Conservation (phyloP, 2,888 invertebrate species). For the Euproctis similis region DNA sequence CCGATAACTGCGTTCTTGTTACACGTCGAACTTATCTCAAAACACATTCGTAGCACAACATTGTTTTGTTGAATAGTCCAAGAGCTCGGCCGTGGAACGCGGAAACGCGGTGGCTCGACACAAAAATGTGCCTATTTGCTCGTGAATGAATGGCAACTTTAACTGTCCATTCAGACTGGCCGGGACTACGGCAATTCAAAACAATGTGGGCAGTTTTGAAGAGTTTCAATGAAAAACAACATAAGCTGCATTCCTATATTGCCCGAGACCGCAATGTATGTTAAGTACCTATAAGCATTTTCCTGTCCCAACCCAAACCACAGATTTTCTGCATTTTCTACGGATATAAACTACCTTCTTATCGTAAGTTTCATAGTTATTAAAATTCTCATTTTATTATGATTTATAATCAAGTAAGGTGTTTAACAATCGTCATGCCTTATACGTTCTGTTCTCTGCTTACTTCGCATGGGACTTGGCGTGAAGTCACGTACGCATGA, state of each 20-base stretch:
- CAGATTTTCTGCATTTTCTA: constrained; percentile 3
- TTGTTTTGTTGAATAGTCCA: constrained; percentile 23
- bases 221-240: constrained; percentile 43
- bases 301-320: constrained; percentile 11
- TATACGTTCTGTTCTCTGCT: no score
- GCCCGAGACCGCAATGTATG: constrained; percentile 32
- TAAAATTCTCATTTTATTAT: background rate
- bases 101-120: constrained; percentile 46
- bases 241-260: constrained; percentile 23
- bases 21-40: background rate
- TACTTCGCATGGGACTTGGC: no score
- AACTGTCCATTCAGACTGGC: constrained; percentile 56
- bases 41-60: constrained; percentile 11
- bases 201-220: constrained; percentile 44
- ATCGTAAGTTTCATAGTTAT: no score
- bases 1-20: background rate
- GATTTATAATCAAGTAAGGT: no score
- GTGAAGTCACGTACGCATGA: no score
- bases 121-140: constrained; percentile 55
- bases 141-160: constrained; percentile 59
- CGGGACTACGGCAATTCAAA: constrained; percentile 45
- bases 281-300: constrained; percentile 13
- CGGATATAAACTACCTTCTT: background rate
- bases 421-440: no score
- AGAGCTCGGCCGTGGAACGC: constrained; percentile 40